Evolutionary conservation across 2,113 vertebrate species (phyloP).

Genomic region (Pantherophis guttatus): DNA sequence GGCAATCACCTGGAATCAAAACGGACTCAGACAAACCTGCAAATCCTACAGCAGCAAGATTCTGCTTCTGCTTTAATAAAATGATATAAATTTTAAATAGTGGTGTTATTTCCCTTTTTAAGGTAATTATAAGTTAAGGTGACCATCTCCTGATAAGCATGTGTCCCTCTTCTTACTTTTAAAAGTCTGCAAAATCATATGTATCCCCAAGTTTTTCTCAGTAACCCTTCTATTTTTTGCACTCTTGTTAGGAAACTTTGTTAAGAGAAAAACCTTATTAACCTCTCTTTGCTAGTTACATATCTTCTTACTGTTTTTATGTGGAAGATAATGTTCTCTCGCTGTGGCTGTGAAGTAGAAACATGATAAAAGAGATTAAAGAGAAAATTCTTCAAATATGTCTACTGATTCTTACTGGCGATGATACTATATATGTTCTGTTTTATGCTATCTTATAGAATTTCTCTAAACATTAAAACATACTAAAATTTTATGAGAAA

Average conservation of each 20-base stretch:
- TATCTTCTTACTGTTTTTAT: background rate
- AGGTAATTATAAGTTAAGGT: background rate
- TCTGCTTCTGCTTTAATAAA: background rate
- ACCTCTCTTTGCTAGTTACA: background rate
- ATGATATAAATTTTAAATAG: background rate
- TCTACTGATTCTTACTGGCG: rapidly evolving
- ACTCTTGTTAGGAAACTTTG: background rate
- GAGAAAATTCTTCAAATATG: rapidly evolving
- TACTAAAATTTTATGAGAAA: background rate
- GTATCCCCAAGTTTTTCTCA: background rate
- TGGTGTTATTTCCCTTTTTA: background rate
- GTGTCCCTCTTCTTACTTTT: background rate
- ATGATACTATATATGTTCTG: background rate
- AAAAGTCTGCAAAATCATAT: background rate
- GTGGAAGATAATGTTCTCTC: background rate
- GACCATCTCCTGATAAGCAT: background rate
- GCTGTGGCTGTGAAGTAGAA: background rate
- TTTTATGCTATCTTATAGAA: background rate
- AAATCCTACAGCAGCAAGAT: background rate
- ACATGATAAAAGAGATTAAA: rapidly evolving
- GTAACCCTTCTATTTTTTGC: background rate
- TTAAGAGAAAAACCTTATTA: background rate
- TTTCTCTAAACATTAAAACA: background rate
- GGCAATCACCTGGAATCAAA: background rate
- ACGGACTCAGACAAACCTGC: background rate